Base-by-base conservation (phyloP, 2,113 vertebrate genomes). In the Lepidothrix coronata region DNA sequence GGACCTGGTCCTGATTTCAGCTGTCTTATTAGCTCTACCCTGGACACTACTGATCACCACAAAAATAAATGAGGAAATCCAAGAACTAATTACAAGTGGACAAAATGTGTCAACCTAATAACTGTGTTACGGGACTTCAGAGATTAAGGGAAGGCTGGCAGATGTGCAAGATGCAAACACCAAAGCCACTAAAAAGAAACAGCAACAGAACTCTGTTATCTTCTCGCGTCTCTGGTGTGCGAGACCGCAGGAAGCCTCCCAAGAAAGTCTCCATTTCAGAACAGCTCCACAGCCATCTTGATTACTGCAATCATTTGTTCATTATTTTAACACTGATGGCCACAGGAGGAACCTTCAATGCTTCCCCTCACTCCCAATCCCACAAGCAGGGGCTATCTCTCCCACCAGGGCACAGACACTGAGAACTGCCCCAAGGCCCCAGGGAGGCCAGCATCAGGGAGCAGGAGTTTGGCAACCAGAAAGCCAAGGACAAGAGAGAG, bases 1-100 rank as follows among this genome's bases (percentile, higher is more conserved):
- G 96, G 97, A 97, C 97, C 41, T 55, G 59, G 93, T 93, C 76
- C 72, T 52, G 11, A 80, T 93, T 93, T 91, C 78, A 93, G 82
- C 10, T 46, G 80, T 89, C 80, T 72, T 48, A 67, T 87, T 95
- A 89, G 81, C 85, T 97, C 88, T 95, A 94, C 39, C 33, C 46
- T 87, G n/a, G 43, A 93, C 79, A 59, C 52, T 73, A 87, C 78
- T 71, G 70, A 94, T 93, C 92, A 74, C 71, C 68, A 78, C 66
- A 86, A 73, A 94, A 85, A 91, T 66, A 70, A 92, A 96, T 52
- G n/a, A 86, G 78, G 91, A 95, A 95, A 93, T 87, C 55, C 91
- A 78, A 62, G 24, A 83, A 73, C 28, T 91, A 85, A 97, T 96
- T 93, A 91, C 3, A 3, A 87, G 61, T 79, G 80, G 84, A 68